Conservation (phyloP, 2,113 vertebrate genomes). For the Fulmarus glacialis region DNA sequence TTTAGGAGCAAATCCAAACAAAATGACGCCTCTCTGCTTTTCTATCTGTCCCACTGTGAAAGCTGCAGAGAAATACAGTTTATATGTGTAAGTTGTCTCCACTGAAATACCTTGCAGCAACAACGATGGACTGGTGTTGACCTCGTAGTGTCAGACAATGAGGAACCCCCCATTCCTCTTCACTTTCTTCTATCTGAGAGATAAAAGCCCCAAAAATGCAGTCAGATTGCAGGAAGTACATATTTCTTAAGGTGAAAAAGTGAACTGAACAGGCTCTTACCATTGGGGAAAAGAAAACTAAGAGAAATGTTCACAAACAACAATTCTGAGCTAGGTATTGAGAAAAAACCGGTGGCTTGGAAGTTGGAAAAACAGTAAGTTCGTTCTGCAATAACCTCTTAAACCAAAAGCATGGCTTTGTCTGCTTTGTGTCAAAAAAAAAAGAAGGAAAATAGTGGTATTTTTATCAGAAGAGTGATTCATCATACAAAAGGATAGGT, state of each 20-base stretch:
- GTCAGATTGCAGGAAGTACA: not conserved
- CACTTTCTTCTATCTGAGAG: constrained; percentile 90
- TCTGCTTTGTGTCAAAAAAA: not conserved
- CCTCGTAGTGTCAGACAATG: constrained; percentile 92
- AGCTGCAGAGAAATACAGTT: not conserved
- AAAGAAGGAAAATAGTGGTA: not conserved
- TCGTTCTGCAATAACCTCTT: not conserved
- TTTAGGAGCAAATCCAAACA: not conserved
- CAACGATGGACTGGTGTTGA: constrained; percentile 90
- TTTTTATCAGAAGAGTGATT: not conserved
- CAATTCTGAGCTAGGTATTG: not conserved
- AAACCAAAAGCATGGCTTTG: not conserved
- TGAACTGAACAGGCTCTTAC: not conserved
- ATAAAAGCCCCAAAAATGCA: not conserved
- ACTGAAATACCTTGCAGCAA: constrained; percentile 88
- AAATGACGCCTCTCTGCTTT: not conserved
- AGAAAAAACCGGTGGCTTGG: not conserved
- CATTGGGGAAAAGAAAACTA: not conserved
- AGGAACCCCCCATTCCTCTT: constrained; percentile 96
- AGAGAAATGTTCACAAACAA: not conserved
- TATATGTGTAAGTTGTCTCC: not conserved
- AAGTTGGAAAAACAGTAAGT: not conserved
- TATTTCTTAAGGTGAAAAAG: not conserved
- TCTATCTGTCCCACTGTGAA: not conserved
- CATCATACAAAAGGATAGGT: not conserved